Evolutionary conservation across 2,888 invertebrate genomes (phyloP), one percentile per base, ranked within the genome.

Genomic region (Desoria tigrina): DNA sequence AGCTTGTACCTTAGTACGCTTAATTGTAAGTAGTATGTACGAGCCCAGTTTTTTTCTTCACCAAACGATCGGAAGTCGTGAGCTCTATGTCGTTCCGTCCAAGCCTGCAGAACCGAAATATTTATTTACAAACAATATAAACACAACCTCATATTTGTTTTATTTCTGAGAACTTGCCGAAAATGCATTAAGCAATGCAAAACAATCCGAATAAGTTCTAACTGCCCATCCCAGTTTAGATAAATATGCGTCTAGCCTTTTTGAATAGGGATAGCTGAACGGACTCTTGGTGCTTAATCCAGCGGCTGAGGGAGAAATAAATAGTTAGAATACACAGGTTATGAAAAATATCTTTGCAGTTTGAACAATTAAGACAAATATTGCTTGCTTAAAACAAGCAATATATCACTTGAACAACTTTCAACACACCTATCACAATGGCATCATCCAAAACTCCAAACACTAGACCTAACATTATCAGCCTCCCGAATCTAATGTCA

Each of bases 391-490:
- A n/a, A n/a, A 32, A 32, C 32, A 32, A 32, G 32, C 32, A 32
- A 32, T 32, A 32, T 32, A n/a, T n/a, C n/a, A n/a, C n/a, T n/a
- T n/a, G 4, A 32, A 32, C 11, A 32, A 32, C 32, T 7, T 7
- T 32, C 32, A 32, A 32, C 76, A 77, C 79, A 84, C 84, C 93
- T 81, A 97, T 95, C 61, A 94, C 88, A 61, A 95, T 84, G 21
- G 89, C 83, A 69, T 96, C 95, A 11, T 90, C 88, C 9, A 96
- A 80, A 49, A 91, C 86, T 61, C 91, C 92, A 78, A 90, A 95
- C 58, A 91, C 86, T 78, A 93, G 87, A 0, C 96, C 96, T 2
- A 96, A 81, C 65, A 93, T 83, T 64, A 97, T 90, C 14, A 97
- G 82, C 77, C 94, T 94, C 11, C 90, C 85, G 3, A 93, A 80